phyloP scores from a whole-genome alignment of 2,113 vertebrate species.

The Centropristis striata region DNA sequence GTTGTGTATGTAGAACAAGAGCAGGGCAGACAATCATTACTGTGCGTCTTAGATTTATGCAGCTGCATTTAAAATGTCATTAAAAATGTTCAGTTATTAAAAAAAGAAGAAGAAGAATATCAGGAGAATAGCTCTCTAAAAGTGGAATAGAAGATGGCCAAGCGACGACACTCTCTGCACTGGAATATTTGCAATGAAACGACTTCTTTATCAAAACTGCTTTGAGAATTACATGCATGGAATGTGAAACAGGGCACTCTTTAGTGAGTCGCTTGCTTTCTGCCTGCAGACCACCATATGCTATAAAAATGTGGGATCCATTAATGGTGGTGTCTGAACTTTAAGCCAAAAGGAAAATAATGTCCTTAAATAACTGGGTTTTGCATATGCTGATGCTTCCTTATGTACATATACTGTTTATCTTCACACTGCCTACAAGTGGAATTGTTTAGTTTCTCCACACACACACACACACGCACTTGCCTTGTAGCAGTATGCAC shows the following conservation, averaged over 20 bases:
- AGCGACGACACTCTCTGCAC: not conserved
- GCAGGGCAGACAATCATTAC: not conserved
- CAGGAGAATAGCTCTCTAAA: not conserved
- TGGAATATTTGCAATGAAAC: not conserved
- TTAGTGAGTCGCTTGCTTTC: not conserved
- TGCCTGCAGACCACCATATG: not conserved
- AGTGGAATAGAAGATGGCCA: not conserved
- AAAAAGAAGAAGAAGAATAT: not conserved
- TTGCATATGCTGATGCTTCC: not conserved
- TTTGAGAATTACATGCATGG: not conserved
- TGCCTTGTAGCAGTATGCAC: no score
- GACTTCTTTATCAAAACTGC: not conserved
- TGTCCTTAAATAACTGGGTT: no score
- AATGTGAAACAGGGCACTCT: not conserved
- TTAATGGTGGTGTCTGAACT: no score
- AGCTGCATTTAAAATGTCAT: not conserved
- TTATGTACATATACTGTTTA: not conserved
- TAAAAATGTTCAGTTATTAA: not conserved
- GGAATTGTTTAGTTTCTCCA: not conserved
- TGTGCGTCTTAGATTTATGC: not conserved
- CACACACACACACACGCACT: not conserved
- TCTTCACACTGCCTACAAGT: not conserved
- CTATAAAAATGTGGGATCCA: no score
- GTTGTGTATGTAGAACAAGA: not conserved
- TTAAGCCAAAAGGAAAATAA: no score